Evolutionary conservation across 2,888 invertebrate species (phyloP), one percentile per base, ranked within the genome.

Genomic region (Volucella zonaria): DNA sequence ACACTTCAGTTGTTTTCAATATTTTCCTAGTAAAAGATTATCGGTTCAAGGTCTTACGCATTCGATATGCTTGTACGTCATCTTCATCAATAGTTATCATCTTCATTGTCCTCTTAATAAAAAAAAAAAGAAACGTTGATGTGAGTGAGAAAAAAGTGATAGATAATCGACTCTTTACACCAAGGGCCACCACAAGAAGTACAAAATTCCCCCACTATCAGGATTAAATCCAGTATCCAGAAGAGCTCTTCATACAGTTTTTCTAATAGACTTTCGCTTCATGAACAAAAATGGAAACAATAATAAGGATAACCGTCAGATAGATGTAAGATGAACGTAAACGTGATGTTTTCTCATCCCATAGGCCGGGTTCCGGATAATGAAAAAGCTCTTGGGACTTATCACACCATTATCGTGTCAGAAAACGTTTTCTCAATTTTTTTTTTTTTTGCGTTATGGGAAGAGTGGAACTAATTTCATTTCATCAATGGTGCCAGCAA

Each of bases 401-500:
- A 62, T 31, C 54, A 73, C 71, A 71, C 51, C 71, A 59, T 71
- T 71, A 71, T 71, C 59, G 43, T 62, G 54, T 73, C 73, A 73
- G 61, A 38, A 62, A 73, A 62, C 73, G 54, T 54, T 73, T 73
- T 54, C 43, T 43, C 31, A 1, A 6, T 6, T 31, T 4, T 40
- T 58, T 43, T 23, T n/a, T 52, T 43, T 49, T 40, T 40, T 61
- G 14, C 43, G 9, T 23, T 15, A 15, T 15, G 9, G 43, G 58
- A 51, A 52, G 18, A 71, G 61, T 61, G 71, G 51, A 71, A 71
- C 59, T 71, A 71, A 71, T 71, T 71, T 51, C 43, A 71, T 52
- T 61, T 71, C 71, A 59, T 59, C 71, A 71, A 59, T 71, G 71
- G 51, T n/a, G n/a, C 61, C 71, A 31, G 31, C 31, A 51, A 61